Base-by-base conservation (phyloP, 2,797 vertebrate genomes). In the Myoxocephalus aenaeus region DNA sequence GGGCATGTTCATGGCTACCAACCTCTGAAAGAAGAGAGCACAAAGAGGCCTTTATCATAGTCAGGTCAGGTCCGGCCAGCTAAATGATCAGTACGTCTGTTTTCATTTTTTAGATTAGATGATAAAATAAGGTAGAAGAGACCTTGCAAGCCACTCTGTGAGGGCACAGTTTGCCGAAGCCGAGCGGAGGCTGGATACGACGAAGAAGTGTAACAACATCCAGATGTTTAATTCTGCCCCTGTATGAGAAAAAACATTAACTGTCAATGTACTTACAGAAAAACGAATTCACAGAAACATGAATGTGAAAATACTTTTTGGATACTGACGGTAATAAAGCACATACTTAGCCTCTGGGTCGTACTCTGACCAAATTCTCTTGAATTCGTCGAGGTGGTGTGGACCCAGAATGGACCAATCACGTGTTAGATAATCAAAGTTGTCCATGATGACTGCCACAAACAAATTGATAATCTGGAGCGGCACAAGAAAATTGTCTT, bases 381-480 rank as follows among this genome's bases (percentile, higher is more conserved):
- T 99, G 93, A 99, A 99, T 91, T 99, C 98, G 65, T 99, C 98
- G 65, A 99, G 93, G 83, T 99, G 98, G 92, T 99, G 98, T 67
- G 98, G 98, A 57, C 98, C 98, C 85, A 99, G 94, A 92, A 99
- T 99, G 56, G 98, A 99, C 98, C 98, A 99, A 92, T 99, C 98
- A 67, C 98, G 97, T 11, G 98, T 99, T 70, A 99, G 94, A 93
- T 99, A 99, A 94, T 99, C 98, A 94, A 99, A 99, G 89, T 99
- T 99, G 94, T 99, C 98, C 98, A 99, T 99, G 94, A 99, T 99
- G 92, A 99, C 98, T 6, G 98, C 98, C 87, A 99, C 98, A 92
- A 99, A 99, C 77, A 99, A 95, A 84, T 99, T 99, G 86, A 99
- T 99, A 90, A 99, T 99, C 98, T 99, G 74, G 66, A 90, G 74